Evolutionary conservation across 1,140 invertebrate genomes (phyloP).

Genomic region (Magallana ariakensis): DNA sequence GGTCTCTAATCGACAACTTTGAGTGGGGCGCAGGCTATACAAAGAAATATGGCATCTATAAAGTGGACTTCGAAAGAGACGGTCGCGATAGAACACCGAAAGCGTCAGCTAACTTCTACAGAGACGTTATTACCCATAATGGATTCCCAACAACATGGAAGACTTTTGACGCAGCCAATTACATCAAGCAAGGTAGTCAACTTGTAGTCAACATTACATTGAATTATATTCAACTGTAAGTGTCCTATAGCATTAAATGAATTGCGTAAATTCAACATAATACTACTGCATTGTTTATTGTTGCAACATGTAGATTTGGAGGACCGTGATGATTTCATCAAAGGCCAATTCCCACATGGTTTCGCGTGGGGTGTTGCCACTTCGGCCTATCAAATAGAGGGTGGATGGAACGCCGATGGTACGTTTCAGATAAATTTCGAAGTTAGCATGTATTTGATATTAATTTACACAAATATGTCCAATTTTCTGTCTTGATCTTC

Average conservation of each 20-base stretch:
- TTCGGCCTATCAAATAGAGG: conserved; percentile 80
- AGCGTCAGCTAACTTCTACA: conserved; percentile 82
- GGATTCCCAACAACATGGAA: conserved; percentile 56
- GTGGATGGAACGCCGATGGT: conserved; percentile 78
- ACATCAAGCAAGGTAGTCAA: conserved; percentile 40
- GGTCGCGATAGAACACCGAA: conserved; percentile 85
- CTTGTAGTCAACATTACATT: too few relatives aligned
- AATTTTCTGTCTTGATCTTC: not conserved
- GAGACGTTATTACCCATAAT: conserved; percentile 70
- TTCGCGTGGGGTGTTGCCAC: conserved; percentile 79
- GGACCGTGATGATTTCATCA: conserved; percentile 62
- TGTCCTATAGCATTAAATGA: too few relatives aligned
- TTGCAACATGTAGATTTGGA: conserved; percentile 50
- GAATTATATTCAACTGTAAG: not conserved
- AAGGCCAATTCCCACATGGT: conserved; percentile 71
- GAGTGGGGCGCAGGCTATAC: conserved; percentile 84
- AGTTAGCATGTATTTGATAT: not conserved
- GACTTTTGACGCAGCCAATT: conserved; percentile 53
- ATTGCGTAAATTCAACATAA: too few relatives aligned
- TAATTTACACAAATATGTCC: not conserved
- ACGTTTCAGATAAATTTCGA: conserved; percentile 22
- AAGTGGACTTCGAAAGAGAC: conserved; percentile 86
- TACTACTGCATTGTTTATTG: not conserved
- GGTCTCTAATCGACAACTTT: conserved; percentile 90
- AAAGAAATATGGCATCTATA: conserved; percentile 86